phyloP scores from a whole-genome alignment of 2,888 invertebrate species.

The Limnephilus marmoratus region DNA sequence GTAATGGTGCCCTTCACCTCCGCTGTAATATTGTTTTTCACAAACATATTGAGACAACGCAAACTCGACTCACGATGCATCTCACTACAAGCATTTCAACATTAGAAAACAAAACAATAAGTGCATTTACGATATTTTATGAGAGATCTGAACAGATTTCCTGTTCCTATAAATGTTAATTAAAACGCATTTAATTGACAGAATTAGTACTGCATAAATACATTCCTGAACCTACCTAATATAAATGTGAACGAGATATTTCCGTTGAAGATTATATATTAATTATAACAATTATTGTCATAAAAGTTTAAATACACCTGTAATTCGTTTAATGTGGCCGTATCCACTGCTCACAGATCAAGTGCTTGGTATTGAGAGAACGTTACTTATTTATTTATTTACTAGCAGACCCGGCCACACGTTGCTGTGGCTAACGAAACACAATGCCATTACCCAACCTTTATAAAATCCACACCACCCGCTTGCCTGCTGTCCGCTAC shows the following conservation, averaged over 20 bases:
- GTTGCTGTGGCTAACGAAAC: no score
- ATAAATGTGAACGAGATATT: neutral
- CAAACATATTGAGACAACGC: no score
- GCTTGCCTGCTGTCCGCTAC: no score
- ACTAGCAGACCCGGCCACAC: no score
- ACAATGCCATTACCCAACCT: no score
- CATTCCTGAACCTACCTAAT: neutral
- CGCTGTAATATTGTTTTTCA: no score
- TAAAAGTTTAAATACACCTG: neutral
- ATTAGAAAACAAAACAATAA: neutral
- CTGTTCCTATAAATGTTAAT: neutral
- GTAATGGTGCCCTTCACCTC: no score
- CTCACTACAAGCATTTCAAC: neutral
- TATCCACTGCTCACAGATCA: neutral
- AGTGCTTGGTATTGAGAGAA: neutral
- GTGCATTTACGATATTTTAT: neutral
- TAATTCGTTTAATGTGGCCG: neutral
- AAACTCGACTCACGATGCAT: neutral
- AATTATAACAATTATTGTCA: neutral
- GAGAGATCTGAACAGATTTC: neutral
- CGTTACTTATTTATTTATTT: no score
- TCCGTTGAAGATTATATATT: neutral
- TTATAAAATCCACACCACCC: no score
- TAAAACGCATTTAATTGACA: neutral
- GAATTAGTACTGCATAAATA: neutral